Evolutionary conservation across 2,113 vertebrate species (phyloP), one percentile per base, ranked within the genome.

Genomic region (Platysteira castanea): DNA sequence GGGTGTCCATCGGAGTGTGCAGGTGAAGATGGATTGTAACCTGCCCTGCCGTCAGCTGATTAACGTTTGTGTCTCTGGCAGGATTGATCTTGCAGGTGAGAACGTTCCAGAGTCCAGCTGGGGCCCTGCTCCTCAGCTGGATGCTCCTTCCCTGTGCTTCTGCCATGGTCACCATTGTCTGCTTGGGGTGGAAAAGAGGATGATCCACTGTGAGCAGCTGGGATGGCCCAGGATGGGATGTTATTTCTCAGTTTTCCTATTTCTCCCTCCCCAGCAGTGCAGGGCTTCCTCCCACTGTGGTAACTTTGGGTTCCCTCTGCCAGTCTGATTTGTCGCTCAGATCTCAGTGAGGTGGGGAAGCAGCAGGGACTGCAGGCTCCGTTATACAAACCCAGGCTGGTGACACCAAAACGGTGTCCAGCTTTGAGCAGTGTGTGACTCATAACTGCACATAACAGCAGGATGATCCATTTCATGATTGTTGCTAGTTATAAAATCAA

Each of bases 1-100:
- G 97, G 91, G 96, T 97, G 98, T 98, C 96, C 97, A 94, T 94
- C 65, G 68, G 69, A 87, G 89, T 90, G 92, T 94, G 93, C 89
- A 98, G 96, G 98, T 98, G 98, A 97, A 97, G 98, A 98, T 98
- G 95, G 97, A 96, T 84, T 98, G 92, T 61, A 85, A 90, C 92
- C 95, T 92, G 84, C 87, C 75, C 94, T 84, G 92, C 8, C 59
- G 31, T 83, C 95, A 93, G 91, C 96, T 96, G 96, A 98, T 98
- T 97, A 97, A 96, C 85, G 50, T 96, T 88, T 76, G 80, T 91
- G 69, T 97, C 96, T 96, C 84, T 73, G 88, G 39, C 77, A 39
- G 74, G 87, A 97, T 96, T 84, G 86, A 98, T 93, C 93, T 81
- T 61, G 84, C 39, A 93, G 96, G 97, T 97, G 98, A 98, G 97